Evolutionary conservation across 2,888 invertebrate genomes (phyloP), one percentile per base, ranked within the genome.

Genomic region (Watsonalla binaria): DNA sequence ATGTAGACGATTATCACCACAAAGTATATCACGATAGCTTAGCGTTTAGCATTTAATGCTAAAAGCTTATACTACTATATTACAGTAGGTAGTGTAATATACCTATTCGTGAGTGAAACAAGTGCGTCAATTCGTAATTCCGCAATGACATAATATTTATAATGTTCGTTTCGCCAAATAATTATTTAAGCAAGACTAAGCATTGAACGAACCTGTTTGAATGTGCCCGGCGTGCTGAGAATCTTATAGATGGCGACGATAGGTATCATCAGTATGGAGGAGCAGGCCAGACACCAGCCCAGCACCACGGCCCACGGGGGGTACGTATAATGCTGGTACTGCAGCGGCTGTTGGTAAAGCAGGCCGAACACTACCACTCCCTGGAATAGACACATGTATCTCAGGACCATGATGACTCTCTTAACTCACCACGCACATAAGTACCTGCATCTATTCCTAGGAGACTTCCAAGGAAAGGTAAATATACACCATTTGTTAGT

Each of bases 231-330:
- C 0, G 94, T 94, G 57, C 92, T 92, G 52, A 91, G 78, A 34
- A 96, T 72, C 69, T 93, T 92, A 62, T 93, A 90, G 50, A 94
- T 77, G 0, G 94, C 95, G 13, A 94, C 92, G 2, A 93, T 70
- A 0, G 95, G 95, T 68, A 95, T 95, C 93, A 95, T 94, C 52
- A 94, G 82, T 47, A 95, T 94, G 50, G 95, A 94, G 55, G 94
- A 94, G 63, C 94, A 92, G n/a, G 95, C 94, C 49, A 95, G 89
- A 0, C 91, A 90, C 94, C 94, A 95, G 51, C 95, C 95, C 11
- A 95, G 88, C 65, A 93, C 90, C 69, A 93, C 94, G 0, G 95
- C 95, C 95, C 95, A 95, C 58, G 79, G 88, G 0, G 95, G 95
- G 74, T 94, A 95, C 15, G 84, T 86, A 76, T 95, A 95, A 55